These are phyloP conservation scores for Climacteris rufus DNA, from an alignment of 2,113 vertebrate genomes.

Conservation along the genomic window DNA sequence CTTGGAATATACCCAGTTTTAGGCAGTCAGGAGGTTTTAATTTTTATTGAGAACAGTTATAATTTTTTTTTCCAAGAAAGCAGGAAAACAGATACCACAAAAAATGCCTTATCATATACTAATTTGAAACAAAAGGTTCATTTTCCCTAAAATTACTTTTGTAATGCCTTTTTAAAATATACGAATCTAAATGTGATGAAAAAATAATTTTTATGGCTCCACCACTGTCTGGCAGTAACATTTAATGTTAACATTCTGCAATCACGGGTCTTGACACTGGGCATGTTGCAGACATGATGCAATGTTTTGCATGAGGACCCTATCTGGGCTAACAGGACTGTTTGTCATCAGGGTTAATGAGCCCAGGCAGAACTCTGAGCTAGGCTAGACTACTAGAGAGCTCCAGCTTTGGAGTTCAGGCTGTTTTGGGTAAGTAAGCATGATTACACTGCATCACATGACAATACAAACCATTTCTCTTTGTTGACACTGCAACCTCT, in stretches of 20 bases:
- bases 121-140: not conserved
- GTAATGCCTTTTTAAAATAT: not conserved
- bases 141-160: not conserved
- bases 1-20: not conserved
- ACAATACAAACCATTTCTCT: not conserved
- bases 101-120: not conserved
- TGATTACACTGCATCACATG: not conserved
- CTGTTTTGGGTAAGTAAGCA: not conserved
- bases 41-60: not conserved
- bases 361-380: not conserved
- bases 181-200: not conserved
- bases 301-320: not conserved
- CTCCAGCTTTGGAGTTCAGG: not conserved
- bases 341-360: not conserved
- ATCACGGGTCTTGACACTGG: not conserved
- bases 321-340: not conserved
- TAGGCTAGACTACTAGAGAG: not conserved
- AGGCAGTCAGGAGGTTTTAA: not conserved
- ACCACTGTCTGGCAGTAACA: not conserved
- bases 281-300: conserved; percentile 6
- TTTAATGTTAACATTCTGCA: not conserved
- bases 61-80: not conserved
- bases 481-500: not conserved
- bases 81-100: not conserved
- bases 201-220: not conserved